Base-by-base conservation (phyloP, 2,888 invertebrate species). In the Sylvicola fuscatus region DNA sequence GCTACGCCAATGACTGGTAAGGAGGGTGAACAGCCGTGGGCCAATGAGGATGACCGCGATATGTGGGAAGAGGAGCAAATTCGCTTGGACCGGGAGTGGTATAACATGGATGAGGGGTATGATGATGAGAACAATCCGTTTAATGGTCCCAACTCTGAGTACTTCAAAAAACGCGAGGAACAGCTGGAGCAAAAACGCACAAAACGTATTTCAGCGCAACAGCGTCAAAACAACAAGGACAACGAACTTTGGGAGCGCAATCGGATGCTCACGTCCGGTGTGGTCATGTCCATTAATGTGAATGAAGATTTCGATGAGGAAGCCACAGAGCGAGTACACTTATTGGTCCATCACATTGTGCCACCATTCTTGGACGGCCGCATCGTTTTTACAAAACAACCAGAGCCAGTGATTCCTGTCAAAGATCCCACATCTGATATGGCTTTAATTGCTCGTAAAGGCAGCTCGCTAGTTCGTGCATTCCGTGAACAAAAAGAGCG, bases 171-270 rank as follows among this genome's bases (percentile, higher is more conserved):
- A 47, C 90, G 92, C 43, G 95, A 97, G 53, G 83, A 86, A 51
- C 86, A 92, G 46, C 62, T 93, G 39, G 89, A 90, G 50, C 82
- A 84, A 48, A 70, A 79, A 43, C 80, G 86, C 41, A 87, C 87
- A 48, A 84, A 90, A 51, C 72, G 90, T 35, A 76, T 98, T 54
- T 92, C 93, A 0, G 95, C 95, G 0, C 89, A 92, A 46, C 82
- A 97, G 46, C 70, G 93, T 39, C 95, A 97, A 62, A 93, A 93
- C 47, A 92, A 95, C 58, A 87, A 87, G 58, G 97, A 98, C 63
- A 98, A 95, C 57, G 97, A 97, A 53, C 65, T 92, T 45, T 98
- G 98, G 98, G 98, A 99, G 60, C 71, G 92, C 15, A 97, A 98
- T 65, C 72, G 98, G 42, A 90, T 98, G 89, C 66, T 95, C 16